phyloP scores from a whole-genome alignment of 2,888 invertebrate genomes.

The Mesorhabditis spiculigera region DNA sequence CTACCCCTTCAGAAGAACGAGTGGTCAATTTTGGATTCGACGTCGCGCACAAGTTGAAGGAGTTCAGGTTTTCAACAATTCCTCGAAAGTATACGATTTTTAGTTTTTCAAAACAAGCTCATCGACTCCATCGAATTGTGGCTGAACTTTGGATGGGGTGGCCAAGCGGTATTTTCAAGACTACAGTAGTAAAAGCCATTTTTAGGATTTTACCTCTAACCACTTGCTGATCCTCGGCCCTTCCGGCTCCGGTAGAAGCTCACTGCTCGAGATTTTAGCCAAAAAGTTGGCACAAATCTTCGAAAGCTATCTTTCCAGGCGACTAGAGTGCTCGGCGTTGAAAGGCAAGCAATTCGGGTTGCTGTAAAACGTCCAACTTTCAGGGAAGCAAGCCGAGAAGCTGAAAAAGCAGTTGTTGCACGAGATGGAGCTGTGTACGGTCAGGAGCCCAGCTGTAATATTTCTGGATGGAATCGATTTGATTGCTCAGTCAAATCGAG shows the following conservation, averaged over 20 bases:
- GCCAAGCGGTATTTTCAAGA: neutral
- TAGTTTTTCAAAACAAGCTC: neutral
- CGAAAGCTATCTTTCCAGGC: neutral
- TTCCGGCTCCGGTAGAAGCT: neutral
- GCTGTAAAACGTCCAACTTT: neutral
- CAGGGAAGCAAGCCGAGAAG: neutral
- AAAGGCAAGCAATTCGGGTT: neutral
- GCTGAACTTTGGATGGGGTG: neutral
- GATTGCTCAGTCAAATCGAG: slow-evolving; percentile 33
- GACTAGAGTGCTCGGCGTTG: neutral
- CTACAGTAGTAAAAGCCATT: too few species aligned
- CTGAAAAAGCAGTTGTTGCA: neutral
- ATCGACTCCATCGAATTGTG: neutral
- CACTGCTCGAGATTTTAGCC: neutral
- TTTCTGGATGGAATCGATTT: slow-evolving; percentile 45
- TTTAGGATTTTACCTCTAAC: neutral
- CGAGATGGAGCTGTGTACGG: neutral
- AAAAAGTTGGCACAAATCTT: neutral
- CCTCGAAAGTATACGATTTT: too few species aligned
- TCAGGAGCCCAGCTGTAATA: slow-evolving; percentile 32
- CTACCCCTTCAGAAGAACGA: neutral
- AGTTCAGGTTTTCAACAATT: too few species aligned
- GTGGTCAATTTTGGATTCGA: neutral
- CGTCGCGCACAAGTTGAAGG: neutral
- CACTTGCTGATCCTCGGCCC: neutral